Evolutionary conservation across 2,888 invertebrate genomes (phyloP), one percentile per base, ranked within the genome.

Genomic region (Drosophila borealis): DNA sequence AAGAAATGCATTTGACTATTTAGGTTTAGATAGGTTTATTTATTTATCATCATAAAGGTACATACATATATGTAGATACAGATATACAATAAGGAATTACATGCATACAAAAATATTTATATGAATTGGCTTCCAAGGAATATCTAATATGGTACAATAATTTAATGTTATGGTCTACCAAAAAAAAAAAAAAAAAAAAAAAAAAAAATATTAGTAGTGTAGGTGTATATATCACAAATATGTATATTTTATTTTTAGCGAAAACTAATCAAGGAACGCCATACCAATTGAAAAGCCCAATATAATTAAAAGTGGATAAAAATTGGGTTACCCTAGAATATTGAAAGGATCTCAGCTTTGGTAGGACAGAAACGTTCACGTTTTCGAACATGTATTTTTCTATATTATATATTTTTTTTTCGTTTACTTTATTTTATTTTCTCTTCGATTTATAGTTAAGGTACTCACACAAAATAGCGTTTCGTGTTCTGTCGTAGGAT

Each of bases 151-250:
- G 62, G 48, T 81, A 82, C 80, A 81, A 82, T 82, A 85, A 82
- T 82, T 80, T 84, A 78, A 57, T 62, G 46, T 56, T 74, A 66
- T 81, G 74, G 46, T 44, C 68, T 72, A 66, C 44, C 49, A 39
- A 61, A 69, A 74, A 73, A 70, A 64, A 50, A 53, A 51, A 59
- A 49, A 56, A 21, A 14, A 17, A 19, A 13, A 13, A 33, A 29
- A 33, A 11, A 8, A 41, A 41, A 19, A 49, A 49, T 34, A 55
- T 11, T 45, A 45, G 42, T 51, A 57, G 56, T 70, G 59, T 80
- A 80, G 74, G 74, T 81, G 83, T 85, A 86, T 78, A 83, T 81
- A 81, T 81, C 81, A 81, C 81, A 81, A 86, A 81, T 81, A 81
- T 83, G 63, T 80, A 85, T 79, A 74, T 60, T 50, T 70, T 68